Percentiles rank a stretch among this genome's conserved stretches.
Conservation (phyloP, 2,113 vertebrate species). For the Podocnemis expansa region DNA sequence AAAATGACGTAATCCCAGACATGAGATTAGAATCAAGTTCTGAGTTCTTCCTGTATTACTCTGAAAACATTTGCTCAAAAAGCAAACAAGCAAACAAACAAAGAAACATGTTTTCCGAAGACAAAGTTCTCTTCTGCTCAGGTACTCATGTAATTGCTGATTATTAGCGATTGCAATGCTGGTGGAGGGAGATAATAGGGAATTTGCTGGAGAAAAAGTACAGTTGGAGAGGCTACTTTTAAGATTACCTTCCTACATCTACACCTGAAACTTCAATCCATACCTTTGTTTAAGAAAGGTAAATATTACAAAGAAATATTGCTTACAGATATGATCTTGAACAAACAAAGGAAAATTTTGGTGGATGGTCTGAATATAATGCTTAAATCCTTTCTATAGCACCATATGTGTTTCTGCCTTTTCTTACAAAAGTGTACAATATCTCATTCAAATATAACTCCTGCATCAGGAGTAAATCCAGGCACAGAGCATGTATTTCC, state of each 20-base stretch:
- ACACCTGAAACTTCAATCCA: background rate
- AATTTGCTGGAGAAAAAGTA: background rate
- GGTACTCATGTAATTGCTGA: background rate
- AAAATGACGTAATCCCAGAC: background rate
- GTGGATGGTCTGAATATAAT: background rate
- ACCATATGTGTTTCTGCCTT: background rate
- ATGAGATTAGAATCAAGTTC: background rate
- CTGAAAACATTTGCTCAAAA: background rate
- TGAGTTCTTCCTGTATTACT: background rate
- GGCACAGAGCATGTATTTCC: background rate
- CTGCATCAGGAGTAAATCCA: background rate
- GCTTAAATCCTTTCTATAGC: background rate
- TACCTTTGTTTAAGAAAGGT: conserved; percentile 19
- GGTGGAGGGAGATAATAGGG: background rate
- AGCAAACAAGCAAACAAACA: too few species aligned
- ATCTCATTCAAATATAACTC: background rate
- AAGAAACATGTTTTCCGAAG: background rate
- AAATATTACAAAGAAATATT: background rate
- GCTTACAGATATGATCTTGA: background rate
- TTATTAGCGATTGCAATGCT: background rate
- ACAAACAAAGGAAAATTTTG: background rate
- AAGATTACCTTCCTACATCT: background rate
- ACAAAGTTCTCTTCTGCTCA: background rate
- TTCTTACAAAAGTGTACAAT: background rate
- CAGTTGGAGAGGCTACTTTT: background rate